These are phyloP conservation scores for Tipula confusa DNA, from an alignment of 2,888 invertebrate species.

Conservation along the genomic window DNA sequence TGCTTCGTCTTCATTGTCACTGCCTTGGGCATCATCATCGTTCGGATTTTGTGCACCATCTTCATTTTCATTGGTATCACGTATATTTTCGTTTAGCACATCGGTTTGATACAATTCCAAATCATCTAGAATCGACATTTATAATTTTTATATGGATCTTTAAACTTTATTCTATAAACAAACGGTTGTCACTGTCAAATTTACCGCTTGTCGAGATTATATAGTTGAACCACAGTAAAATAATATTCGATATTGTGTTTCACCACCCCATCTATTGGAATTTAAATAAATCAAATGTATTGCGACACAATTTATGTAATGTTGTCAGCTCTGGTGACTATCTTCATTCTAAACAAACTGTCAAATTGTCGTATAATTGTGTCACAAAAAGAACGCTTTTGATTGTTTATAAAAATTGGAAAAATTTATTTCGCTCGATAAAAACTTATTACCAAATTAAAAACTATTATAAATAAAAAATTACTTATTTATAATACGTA, in stretches of 20 bases:
- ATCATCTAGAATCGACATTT: conserved; percentile 33
- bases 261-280: neutral
- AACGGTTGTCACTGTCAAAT: neutral
- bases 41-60: neutral
- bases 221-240: neutral
- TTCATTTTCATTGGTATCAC: conserved; percentile 50
- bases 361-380: conserved; percentile 13
- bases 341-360: neutral
- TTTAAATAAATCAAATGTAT: neutral
- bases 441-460: neutral
- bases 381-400: conserved; percentile 29
- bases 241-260: neutral
- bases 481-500: neutral
- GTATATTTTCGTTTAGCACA: conserved; percentile 43
- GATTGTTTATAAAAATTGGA: conserved; percentile 21
- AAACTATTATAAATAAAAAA: neutral
- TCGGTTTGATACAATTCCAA: conserved; percentile 41
- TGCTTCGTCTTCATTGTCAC: conserved; percentile 43
- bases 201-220: neutral
- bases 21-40: conserved; percentile 49
- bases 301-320: neutral
- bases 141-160: too few species aligned
- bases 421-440: neutral
- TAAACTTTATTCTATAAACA: neutral
- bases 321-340: neutral